Conservation (phyloP, 2,113 vertebrate genomes). For the Rhynchomys soricoides region DNA sequence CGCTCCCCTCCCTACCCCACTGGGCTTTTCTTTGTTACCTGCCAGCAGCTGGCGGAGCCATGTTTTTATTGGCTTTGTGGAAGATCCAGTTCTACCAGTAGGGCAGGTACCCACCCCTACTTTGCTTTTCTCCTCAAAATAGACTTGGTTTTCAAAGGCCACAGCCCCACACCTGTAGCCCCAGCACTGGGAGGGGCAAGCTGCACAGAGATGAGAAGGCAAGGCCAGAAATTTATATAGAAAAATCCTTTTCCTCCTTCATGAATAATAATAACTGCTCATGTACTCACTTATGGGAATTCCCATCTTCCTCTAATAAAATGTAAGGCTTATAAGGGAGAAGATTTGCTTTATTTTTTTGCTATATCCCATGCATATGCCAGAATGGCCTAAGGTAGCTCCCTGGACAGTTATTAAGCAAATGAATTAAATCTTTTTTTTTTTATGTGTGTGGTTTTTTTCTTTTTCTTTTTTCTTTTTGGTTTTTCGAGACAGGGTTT, state of each 20-base stretch:
- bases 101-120: neutral
- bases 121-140: constrained; percentile 43
- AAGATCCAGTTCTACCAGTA: constrained; percentile 66
- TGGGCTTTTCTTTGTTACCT: constrained; percentile 37
- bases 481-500: neutral
- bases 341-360: constrained; percentile 6
- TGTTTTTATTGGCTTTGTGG: constrained; percentile 59
- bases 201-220: too few species aligned
- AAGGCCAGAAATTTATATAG: neutral
- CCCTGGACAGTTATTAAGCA: constrained; percentile 32
- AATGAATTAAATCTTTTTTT: neutral
- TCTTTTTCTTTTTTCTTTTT: too few species aligned
- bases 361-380: neutral
- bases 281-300: neutral
- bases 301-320: neutral
- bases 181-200: neutral
- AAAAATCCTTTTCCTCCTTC: neutral
- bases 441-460: neutral
- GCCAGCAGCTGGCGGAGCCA: neutral
- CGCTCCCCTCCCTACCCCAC: neutral
- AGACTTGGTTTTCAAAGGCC: constrained; percentile 9
- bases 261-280: neutral
- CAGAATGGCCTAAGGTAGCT: neutral
- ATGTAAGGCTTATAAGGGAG: neutral
- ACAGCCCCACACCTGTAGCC: neutral